Evolutionary conservation across 2,797 vertebrate species (phyloP).

Genomic region (Channa striata): DNA sequence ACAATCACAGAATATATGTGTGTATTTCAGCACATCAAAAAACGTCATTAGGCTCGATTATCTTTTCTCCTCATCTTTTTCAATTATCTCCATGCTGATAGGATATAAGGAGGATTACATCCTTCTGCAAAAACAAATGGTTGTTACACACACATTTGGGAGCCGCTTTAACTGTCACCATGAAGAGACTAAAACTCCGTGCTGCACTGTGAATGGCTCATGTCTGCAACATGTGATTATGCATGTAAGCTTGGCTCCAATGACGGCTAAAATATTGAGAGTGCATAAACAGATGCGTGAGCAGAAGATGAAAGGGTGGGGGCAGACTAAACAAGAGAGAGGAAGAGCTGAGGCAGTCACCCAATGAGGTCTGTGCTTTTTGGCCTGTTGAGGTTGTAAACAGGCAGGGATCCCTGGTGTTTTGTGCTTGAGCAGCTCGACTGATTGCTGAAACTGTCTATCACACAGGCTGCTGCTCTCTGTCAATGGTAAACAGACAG

Average conservation of each 20-base stretch:
- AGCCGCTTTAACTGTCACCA: slow-evolving; percentile 2
- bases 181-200: slow-evolving; percentile 5
- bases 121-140: slow-evolving; percentile 62
- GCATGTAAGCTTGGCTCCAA: slow-evolving; percentile 36
- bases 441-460: slow-evolving; percentile 81
- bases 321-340: background rate
- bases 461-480: slow-evolving; percentile 72
- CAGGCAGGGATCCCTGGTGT: slow-evolving; percentile 70
- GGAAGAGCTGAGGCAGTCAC: slow-evolving; percentile 46
- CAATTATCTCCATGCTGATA: slow-evolving; percentile 60
- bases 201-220: slow-evolving; percentile 33
- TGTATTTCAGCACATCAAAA: slow-evolving; percentile 30
- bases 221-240: slow-evolving; percentile 33
- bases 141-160: slow-evolving; percentile 26
- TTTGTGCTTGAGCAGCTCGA: slow-evolving; percentile 74
- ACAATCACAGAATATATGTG: background rate
- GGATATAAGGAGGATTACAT: slow-evolving; percentile 71
- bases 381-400: slow-evolving; percentile 72
- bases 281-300: slow-evolving; percentile 23
- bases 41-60: slow-evolving; percentile 63
- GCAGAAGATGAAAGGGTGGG: slow-evolving; percentile 11
- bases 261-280: background rate
- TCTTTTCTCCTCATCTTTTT: slow-evolving; percentile 60
- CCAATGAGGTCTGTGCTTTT: slow-evolving; percentile 62
- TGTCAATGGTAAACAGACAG: slow-evolving; percentile 69